Base-by-base conservation (phyloP, 1,140 invertebrate species). In the Hesperophylax magnus region DNA sequence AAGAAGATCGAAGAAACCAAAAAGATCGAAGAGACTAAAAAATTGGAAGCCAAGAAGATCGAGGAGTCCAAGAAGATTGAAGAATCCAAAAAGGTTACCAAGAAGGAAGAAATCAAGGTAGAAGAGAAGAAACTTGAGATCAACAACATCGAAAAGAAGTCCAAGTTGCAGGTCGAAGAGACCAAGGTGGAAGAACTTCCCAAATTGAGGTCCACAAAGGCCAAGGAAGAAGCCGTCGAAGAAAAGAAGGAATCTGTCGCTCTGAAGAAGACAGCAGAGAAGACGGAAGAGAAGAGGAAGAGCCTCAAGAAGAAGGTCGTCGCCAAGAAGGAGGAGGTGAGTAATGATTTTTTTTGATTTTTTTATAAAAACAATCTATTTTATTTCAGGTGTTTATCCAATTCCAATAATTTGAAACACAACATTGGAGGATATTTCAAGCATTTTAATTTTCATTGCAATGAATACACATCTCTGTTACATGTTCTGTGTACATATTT, bases 181-280 rank as follows among this genome's bases (percentile, higher is more conserved):
- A 53, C 86, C 31, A 89, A 91, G 84, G 86, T 90, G 82, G 92
- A 92, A 85, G 88, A 88, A 75, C 89, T 91, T 85, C 86, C 89
- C 53, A 92, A 92, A 87, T 86, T 90, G 4, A 92, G 91, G 82
- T 82, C 89, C 6, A 90, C 91, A 53, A 87, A 90, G 85, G 85
- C 89, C 52, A 92, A 92, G 77, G 92, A 92, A 83, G 89, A 89
- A 84, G 85, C 87, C n/a, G 65, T 20, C 67, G 87, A 87, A 84
- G 87, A 87, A 75, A 89, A 88, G 83, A 89, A 90, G 85, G 88
- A 87, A 47, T 76, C 78, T 0, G 79, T 83, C 11, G 14, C 61
- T 72, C 63, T 85, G 47, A 87, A 86, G 65, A 89, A 90, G 83
- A 84, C 79, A 65, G 84, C 86, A 86, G 88, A 88, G 79, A 88